Evolutionary conservation across 2,113 vertebrate genomes (phyloP), one percentile per base, ranked within the genome.

Genomic region (Melanostigma gelatinosum): DNA sequence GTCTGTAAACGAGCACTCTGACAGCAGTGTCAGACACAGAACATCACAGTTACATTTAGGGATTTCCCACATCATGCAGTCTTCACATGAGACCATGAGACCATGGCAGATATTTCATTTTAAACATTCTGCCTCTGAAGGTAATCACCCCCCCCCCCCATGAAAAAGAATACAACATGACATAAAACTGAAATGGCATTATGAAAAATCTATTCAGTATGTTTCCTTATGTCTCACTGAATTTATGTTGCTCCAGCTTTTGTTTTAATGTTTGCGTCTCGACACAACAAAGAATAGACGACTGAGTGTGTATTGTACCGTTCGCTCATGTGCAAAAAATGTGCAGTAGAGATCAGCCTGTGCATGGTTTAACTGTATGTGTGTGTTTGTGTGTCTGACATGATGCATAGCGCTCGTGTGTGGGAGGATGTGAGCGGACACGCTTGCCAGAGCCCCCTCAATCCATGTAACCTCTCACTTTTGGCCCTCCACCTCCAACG

Each of bases 401-500:
- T 42, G 69, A 89, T 88, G 78, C 75, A 77, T 48, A 76, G 58
- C 9, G 0, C 42, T 24, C 40, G 42, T 87, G 85, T 65, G 86
- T 86, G 87, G 88, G 90, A 84, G 89, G 82, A 84, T 85, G 65
- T 83, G 32, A 79, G 74, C 42, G 6, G 54, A 71, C 40, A 42
- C 4, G 79, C 64, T 84, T 87, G 78, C 87, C 79, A 85, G 71
- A 75, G 62, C 52, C 8, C 66, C 82, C 79, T 87, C 69, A 54
- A 40, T 87, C 88, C 73, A 85, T 72, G 69, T 88, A 79, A 93
- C 88, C 89, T 80, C 71, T 82, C 71, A 74, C 75, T 48, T 80
- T 40, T 88, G 74, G 57, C 79, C 64, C 80, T 84, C 85, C 80
- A 85, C 82, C 84, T 88, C 77, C 57, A 65, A 66, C 48, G 70